Base-by-base conservation (phyloP, 1,140 invertebrate species). In the Eurosta solidaginis region DNA sequence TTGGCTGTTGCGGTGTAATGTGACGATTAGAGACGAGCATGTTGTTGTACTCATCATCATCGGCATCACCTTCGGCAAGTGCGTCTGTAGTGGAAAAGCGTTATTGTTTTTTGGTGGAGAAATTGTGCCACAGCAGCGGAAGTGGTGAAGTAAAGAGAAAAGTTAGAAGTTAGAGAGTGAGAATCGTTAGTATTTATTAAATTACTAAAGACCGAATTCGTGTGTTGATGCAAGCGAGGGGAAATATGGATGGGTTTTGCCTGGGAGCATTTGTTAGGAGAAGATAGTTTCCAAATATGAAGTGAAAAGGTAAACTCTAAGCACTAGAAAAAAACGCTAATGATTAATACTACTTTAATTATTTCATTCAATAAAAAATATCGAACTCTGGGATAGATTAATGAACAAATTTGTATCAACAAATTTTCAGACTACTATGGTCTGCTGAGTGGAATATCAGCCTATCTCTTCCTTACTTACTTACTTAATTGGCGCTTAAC, bases 31-130 rank as follows among this genome's bases (percentile, higher is more conserved):
- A 40, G 59, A 68, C 33, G 33, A 68, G 59, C 59, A 68, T 68
- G 33, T 68, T 68, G 59, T 68, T 68, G 59, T 40, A 68, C 59
- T 68, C 59, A 68, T 68, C n/a, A n/a, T n/a, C 59, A 68, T 68
- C 36, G 33, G 40, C 33, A 10, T 68, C 59, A 5, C 59, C 59
- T 68, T 68, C 59, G 27, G 36, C 59, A 17, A 68, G 59, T 42
- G 59, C 59, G 29, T 68, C 59, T 68, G 33, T 33, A 40, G 27
- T 14, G 27, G 25, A 36, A 59, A 59, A 33, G 59, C 33, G 59
- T 2, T 68, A 22, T 68, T 14, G 25, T 20, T 20, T 49, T 49
- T 40, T n/a, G n/a, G n/a, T n/a, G n/a, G 17, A 20, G 22, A 68
- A 40, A 20, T 40, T 36, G 59, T 68, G 59, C 59, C 59, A n/a